Percentiles rank a stretch among this genome's conserved stretches.
These are phyloP conservation scores for Leptinotarsa undecemlineata DNA, from an alignment of 1,140 invertebrate species.

Conservation along the genomic window DNA sequence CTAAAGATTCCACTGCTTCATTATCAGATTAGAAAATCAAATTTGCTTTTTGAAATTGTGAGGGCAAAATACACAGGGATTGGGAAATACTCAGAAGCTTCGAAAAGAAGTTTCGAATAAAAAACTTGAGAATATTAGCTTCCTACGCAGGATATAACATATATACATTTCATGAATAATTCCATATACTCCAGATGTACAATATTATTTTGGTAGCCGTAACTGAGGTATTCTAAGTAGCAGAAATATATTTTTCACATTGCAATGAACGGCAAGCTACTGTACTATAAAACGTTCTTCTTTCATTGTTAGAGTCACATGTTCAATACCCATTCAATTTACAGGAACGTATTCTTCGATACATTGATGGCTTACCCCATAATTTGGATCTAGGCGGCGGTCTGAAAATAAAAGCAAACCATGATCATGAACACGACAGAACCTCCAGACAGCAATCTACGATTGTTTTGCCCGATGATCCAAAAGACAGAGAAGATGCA, in stretches of 20 bases:
- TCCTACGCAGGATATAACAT: too few relatives aligned
- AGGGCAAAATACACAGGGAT: too few relatives aligned
- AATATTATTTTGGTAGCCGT: too few relatives aligned
- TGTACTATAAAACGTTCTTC: background rate
- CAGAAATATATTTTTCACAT: background rate
- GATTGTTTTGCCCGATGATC: slow-evolving; percentile 65
- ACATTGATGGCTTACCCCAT: slow-evolving; percentile 64
- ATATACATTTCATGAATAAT: too few relatives aligned
- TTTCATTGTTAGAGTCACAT: background rate
- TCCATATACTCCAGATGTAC: too few relatives aligned
- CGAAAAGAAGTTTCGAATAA: too few relatives aligned
- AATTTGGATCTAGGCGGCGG: slow-evolving; percentile 68
- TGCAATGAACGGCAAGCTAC: background rate
- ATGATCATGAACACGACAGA: slow-evolving; percentile 53
- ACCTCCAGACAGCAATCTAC: slow-evolving; percentile 52
- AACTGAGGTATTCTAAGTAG: too few relatives aligned
- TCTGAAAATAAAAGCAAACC: slow-evolving; percentile 66
- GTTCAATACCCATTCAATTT: slow-evolving; percentile 29
- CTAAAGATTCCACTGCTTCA: too few relatives aligned
- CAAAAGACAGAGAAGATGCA: slow-evolving; percentile 72
- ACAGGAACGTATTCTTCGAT: slow-evolving; percentile 69
- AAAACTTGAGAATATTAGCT: too few relatives aligned
- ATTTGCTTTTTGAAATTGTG: too few relatives aligned
- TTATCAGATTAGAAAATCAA: too few relatives aligned
- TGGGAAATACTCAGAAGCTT: too few relatives aligned